Percentiles rank a stretch among this genome's conserved stretches.
These are phyloP conservation scores for Nomada goodeniana DNA, from an alignment of 2,888 invertebrate genomes.

Conservation along the genomic window DNA sequence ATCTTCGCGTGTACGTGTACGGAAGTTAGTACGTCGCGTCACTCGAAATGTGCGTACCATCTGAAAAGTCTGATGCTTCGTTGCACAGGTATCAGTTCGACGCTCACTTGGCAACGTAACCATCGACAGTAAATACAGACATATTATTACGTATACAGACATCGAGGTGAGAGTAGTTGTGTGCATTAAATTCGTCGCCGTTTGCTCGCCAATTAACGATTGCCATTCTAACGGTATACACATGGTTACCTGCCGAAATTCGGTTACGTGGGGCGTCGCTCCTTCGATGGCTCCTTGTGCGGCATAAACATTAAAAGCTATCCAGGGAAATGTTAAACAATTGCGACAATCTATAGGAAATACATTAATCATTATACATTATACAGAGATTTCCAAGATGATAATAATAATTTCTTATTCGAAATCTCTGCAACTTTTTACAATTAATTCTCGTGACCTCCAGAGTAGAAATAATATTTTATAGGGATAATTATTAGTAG, in stretches of 20 bases:
- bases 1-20: too few relatives aligned
- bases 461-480: too few relatives aligned
- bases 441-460: too few relatives aligned
- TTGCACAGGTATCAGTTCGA: constrained; percentile 13
- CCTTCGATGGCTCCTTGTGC: constrained; percentile 47
- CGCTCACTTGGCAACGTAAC: constrained; percentile 39
- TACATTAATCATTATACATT: background rate
- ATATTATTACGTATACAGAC: constrained; percentile 50
- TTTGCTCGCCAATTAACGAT: constrained; percentile 69
- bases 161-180: constrained; percentile 29
- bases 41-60: background rate
- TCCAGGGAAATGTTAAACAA: constrained; percentile 52
- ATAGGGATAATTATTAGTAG: too few relatives aligned
- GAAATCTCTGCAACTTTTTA: too few relatives aligned
- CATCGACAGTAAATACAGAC: constrained; percentile 51
- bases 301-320: constrained; percentile 2
- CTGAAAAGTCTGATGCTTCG: constrained; percentile 3
- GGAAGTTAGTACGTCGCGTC: background rate
- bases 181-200: constrained; percentile 65
- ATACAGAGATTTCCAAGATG: too few relatives aligned
- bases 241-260: constrained; percentile 45
- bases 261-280: constrained; percentile 51
- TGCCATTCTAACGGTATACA: constrained; percentile 48
- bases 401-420: too few relatives aligned
- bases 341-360: background rate